These are phyloP conservation scores for Onychomys leucogaster DNA, from an alignment of 2,797 vertebrate genomes.

Conservation along the genomic window DNA sequence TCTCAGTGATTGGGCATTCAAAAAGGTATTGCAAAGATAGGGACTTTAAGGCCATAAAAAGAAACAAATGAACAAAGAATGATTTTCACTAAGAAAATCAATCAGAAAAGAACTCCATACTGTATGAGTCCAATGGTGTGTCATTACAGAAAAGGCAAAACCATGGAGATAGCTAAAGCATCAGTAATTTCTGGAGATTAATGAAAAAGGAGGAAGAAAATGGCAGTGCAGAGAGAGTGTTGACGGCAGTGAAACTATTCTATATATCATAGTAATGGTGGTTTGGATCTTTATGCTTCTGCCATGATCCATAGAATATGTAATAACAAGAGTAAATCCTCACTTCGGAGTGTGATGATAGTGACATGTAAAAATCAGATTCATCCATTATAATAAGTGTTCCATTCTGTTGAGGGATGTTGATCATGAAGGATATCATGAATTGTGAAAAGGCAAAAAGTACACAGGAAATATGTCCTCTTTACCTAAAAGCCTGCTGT, in stretches of 20 bases:
- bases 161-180: not conserved
- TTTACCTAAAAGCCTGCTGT: not conserved
- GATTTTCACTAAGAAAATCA: not conserved
- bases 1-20: not conserved
- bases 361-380: not conserved
- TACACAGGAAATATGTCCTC: not conserved
- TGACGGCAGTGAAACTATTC: not conserved
- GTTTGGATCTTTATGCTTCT: not conserved
- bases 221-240: not conserved
- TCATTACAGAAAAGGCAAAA: not conserved
- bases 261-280: not conserved
- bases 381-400: not conserved
- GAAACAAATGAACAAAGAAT: not conserved
- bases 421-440: not conserved
- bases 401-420: not conserved
- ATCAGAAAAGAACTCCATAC: not conserved
- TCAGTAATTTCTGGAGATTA: not conserved
- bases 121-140: not conserved
- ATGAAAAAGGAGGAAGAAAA: not conserved
- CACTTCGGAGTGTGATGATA: not conserved
- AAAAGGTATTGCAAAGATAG: not conserved
- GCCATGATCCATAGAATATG: not conserved
- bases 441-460: accelerated
- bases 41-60: not conserved
- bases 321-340: not conserved